These are phyloP conservation scores for Rhyacophila brunnea DNA, from an alignment of 1,140 invertebrate species.

Conservation along the genomic window DNA sequence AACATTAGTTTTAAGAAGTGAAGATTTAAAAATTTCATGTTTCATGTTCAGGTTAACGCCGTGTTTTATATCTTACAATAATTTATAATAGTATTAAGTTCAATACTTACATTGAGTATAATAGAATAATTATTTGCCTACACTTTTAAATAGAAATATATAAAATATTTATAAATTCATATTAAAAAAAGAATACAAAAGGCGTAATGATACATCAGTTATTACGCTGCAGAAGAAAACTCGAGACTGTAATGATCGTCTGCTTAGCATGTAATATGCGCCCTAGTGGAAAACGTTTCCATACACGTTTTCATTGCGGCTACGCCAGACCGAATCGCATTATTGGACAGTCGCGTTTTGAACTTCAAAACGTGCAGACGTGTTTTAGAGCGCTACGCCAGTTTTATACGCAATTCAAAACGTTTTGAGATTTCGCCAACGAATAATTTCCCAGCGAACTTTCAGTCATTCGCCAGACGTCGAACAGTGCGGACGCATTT, in stretches of 20 bases:
- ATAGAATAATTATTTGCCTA: no score
- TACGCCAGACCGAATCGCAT: constrained; percentile 9
- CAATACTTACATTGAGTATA: no score
- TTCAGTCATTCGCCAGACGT: constrained; percentile 12
- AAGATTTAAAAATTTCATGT: no score
- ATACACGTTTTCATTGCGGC: constrained; percentile 14
- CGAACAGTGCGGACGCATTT: not conserved
- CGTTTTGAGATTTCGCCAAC: constrained; percentile 9
- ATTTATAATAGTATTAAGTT: no score
- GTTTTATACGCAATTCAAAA: constrained; percentile 7
- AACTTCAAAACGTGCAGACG: constrained; percentile 13
- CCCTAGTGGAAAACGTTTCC: constrained; percentile 11
- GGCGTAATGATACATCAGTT: constrained; percentile 5
- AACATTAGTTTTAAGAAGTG: no score
- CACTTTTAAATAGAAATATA: no score
- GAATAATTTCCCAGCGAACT: not conserved
- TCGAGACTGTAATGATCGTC: no score
- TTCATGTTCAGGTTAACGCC: no score
- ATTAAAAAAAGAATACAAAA: no score
- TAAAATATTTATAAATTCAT: no score
- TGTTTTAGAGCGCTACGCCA: not conserved
- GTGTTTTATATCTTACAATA: no score
- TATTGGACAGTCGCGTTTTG: constrained; percentile 16
- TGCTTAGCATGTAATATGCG: not conserved
- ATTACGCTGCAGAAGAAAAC: no score